Evolutionary conservation across 2,888 invertebrate species (phyloP), one percentile per base, ranked within the genome.

Genomic region (Parascotia fuliginaria): DNA sequence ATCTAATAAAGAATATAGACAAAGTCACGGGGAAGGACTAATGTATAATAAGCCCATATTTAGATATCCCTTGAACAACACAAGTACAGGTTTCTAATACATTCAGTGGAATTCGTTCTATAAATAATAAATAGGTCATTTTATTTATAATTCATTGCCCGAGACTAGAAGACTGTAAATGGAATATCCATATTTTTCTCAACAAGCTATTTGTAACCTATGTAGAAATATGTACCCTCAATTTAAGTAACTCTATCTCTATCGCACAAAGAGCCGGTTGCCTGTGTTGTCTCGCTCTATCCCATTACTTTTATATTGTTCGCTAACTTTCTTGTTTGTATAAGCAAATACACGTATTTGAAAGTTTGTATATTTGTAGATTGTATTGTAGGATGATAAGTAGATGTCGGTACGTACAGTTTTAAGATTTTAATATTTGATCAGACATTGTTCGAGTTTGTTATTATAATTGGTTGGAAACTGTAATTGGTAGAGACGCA

Each of bases 311-410:
- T 91, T 91, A 92, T 92, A 91, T 91, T 90, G 92, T 92, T 92
- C 92, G 90, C 91, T 91, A 91, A 91, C 91, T 92, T 92, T 91
- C 91, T 92, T 92, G 92, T 91, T 91, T 92, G 90, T 91, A 86
- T 91, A 90, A 90, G 91, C 90, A 91, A 91, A 91, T 91, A 89
- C 87, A 89, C 85, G 88, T 88, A 89, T 92, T 90, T 90, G 90
- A 91, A 92, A 91, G 91, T 92, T 90, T 88, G 85, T 89, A 83
- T 91, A 89, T 91, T 91, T 90, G 87, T 89, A 85, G 84, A 85
- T 88, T 85, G 85, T 86, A 86, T 87, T 87, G 80, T 87, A 85
- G 79, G 79, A 81, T 81, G 84, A 81, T 84, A 84, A 79, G 78
- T 83, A 82, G 71, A 75, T 65, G 71, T 63, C 56, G 63, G 66